Evolutionary conservation across 53 echinoderm and acorn worm genomes (phyloP).

Genomic region (Antedon mediterranea): DNA sequence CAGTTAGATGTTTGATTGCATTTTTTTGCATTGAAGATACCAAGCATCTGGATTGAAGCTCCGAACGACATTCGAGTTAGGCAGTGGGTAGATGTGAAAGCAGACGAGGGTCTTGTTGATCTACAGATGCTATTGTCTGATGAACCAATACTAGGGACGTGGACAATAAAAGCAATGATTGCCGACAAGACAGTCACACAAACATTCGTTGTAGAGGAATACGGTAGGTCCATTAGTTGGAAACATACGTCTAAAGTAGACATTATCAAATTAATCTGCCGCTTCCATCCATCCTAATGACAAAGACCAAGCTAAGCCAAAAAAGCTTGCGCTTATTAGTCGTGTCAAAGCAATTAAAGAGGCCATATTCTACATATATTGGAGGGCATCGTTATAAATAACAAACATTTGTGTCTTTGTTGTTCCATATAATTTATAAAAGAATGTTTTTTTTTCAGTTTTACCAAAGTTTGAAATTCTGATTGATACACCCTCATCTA

Average conservation of each 20-base stretch:
- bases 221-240: slow-evolving; percentile 43
- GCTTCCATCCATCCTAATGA: no score
- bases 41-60: slow-evolving; percentile 62
- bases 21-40: slow-evolving; percentile 16
- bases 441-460: slow-evolving; percentile 30
- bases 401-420: no score
- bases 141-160: slow-evolving; percentile 59
- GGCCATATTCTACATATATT: no score
- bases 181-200: slow-evolving; percentile 18
- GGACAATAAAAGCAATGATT: slow-evolving; percentile 49
- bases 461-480: slow-evolving; percentile 75
- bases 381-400: not conserved
- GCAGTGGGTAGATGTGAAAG: slow-evolving; percentile 54
- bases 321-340: no score
- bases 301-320: no score
- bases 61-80: slow-evolving; percentile 42
- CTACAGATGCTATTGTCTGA: slow-evolving; percentile 49
- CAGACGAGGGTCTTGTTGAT: slow-evolving; percentile 54
- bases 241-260: no score
- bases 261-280: no score
- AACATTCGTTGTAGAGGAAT: slow-evolving; percentile 75
- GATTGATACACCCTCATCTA: slow-evolving; percentile 32
- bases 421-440: no score
- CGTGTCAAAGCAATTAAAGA: no score
- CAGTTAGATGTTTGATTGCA: no score